Base-by-base conservation (phyloP, 2,113 vertebrate species). In the zebrafish (Danio rerio) region DNA sequence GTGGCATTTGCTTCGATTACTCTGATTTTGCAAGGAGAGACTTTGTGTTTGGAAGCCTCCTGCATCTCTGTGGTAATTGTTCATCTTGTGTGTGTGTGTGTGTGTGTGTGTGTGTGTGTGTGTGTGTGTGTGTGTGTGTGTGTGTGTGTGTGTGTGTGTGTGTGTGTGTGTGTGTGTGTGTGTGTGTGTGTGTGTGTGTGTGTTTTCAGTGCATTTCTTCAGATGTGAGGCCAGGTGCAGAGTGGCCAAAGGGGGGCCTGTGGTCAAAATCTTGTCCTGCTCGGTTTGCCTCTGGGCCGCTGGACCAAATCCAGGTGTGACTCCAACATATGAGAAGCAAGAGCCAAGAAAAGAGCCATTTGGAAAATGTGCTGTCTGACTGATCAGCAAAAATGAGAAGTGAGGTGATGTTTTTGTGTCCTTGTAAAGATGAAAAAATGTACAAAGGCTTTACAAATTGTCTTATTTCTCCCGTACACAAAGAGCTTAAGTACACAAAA, bases 231-330 rank as follows among this genome's bases (percentile, higher is more conserved):
- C 69, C 6, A 81, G 56, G 79, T 65, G 49, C 13, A 63, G 20
- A 18, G 5, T 40, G 69, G 59, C 47, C 6, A 16, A 6, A 52
- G 56, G n/a, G 18, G 11, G 47, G 16, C 74, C 55, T 21, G 0
- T 3, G 11, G 10, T 31, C 9, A 12, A 5, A 13, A 18, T 61
- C 15, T 13, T 62, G 31, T 78, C 31, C 47, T 40, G 47, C 75
- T 66, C 59, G 3, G 9, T 62, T 77, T 77, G 13, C 47, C 47
- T 78, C 55, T 61, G 31, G 16, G 47, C 21, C 53, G 47, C 21
- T 8, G 59, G 70, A 42, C 12, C 63, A 66, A 71, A 66, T n/a
- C 9, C 62, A 79, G 15, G 21, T 66, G 49, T 66, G 76, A 78
- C 61, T 53, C 61, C 61, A 66, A 12, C 45, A 66, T 53, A 40